Evolutionary conservation across 2,113 vertebrate genomes (phyloP), one percentile per base, ranked within the genome.

Genomic region (Xiphophorus maculatus): DNA sequence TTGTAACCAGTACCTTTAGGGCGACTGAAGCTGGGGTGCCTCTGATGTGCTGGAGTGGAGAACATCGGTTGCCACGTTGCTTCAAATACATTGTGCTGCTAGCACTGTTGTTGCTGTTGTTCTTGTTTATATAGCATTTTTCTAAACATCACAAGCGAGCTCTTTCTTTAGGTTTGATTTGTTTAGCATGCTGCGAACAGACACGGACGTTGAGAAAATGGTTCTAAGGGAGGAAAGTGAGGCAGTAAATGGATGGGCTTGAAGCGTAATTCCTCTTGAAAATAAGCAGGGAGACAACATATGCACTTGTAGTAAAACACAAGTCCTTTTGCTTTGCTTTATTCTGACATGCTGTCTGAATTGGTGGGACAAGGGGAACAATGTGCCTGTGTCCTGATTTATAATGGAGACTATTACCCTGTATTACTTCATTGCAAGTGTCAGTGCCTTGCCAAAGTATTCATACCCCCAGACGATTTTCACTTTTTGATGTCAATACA

Each of bases 1-100:
- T 93, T 94, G 94, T 94, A 92, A 91, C 74, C 90, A 89, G 89
- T 93, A 93, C 93, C 94, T 94, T 93, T 88, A 91, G 90, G 94
- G 93, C 81, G 76, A 91, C 87, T 84, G 82, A 87, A 86, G 82
- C 86, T 48, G 81, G 89, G 84, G 82, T 73, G 88, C 90, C 91
- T 94, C 88, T 94, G 92, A 94, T 93, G 90, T 92, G 87, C 84
- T 92, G 89, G 86, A 91, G 91, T 90, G 87, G 88, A 88, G 89
- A 93, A 93, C 91, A 94, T 88, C 32, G 80, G 85, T 90, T 89
- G 88, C 86, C 85, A 80, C 68, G 61, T 86, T 54, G 84, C 87
- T 89, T 88, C 65, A 67, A 88, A 90, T 89, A 76, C 62, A 76
- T 86, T 77, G 60, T 66, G 88, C 88, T 87, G 80, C 87, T 74